A percentile compares a stretch with the other conserved stretches of the same genome.
These are phyloP conservation scores for Chaitophorus viminalis DNA, from an alignment of 2,888 invertebrate species.

Conservation along the genomic window DNA sequence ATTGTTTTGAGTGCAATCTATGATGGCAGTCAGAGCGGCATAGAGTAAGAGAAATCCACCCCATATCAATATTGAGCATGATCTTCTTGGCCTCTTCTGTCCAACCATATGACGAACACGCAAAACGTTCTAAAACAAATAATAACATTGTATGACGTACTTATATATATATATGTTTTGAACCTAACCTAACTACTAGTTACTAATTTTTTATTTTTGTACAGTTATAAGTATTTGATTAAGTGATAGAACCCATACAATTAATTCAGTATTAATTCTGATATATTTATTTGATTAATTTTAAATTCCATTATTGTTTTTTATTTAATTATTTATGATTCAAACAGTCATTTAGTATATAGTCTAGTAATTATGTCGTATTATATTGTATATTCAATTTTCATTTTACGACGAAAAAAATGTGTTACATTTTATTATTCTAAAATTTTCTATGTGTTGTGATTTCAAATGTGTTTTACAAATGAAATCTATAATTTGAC, in stretches of 20 bases:
- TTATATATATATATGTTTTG: background rate
- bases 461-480: conserved; percentile 1
- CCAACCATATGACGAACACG: conserved; percentile 48
- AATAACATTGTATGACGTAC: background rate
- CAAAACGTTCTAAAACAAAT: background rate
- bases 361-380: no score
- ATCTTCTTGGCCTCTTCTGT: conserved; percentile 54
- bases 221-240: no score
- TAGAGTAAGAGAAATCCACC: conserved; percentile 52
- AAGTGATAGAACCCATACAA: no score
- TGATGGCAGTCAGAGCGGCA: conserved; percentile 48
- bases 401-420: no score
- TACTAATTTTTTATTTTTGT: background rate
- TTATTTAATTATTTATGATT: no score
- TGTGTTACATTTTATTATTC: background rate
- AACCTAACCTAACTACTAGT: background rate
- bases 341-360: no score
- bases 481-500: conserved; percentile 21
- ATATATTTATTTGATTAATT: no score
- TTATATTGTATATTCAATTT: no score
- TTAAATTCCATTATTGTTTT: no score
- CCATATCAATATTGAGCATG: conserved; percentile 54
- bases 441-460: background rate
- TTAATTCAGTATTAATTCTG: no score
- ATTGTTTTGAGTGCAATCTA: conserved; percentile 41